Evolutionary conservation across 2,888 invertebrate genomes (phyloP).

Genomic region (Lathronympha strigana): DNA sequence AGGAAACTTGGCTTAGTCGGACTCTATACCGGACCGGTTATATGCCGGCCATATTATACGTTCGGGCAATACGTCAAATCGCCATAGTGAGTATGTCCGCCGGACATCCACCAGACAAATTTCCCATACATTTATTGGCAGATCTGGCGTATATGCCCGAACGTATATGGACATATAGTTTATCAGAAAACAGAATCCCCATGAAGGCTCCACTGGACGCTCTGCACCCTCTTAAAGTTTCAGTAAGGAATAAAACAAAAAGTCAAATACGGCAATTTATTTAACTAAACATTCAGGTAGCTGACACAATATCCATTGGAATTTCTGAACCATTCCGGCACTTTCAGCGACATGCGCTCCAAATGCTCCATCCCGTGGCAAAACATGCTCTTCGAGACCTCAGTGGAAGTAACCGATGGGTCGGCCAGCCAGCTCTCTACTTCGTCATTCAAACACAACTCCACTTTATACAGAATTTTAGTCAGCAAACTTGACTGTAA

Average conservation of each 20-base stretch:
- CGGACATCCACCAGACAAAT: too few species aligned
- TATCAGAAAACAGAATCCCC: too few species aligned
- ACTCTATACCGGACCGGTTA: too few species aligned
- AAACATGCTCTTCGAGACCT: conserved; percentile 85
- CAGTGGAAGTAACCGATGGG: conserved; percentile 75
- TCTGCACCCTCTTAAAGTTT: too few species aligned
- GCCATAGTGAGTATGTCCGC: too few species aligned
- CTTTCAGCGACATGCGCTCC: conserved; percentile 79
- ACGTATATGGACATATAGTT: too few species aligned
- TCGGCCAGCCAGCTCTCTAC: conserved; percentile 83
- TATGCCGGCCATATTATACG: too few species aligned
- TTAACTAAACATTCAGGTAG: conserved; percentile 77
- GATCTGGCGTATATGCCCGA: too few species aligned
- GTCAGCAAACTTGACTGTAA: conserved; percentile 78
- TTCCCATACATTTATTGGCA: too few species aligned
- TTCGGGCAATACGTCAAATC: too few species aligned
- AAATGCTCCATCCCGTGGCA: conserved; percentile 80
- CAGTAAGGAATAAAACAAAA: conserved; percentile 45
- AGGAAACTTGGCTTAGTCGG: too few species aligned
- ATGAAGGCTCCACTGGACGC: too few species aligned
- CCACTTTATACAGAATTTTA: conserved; percentile 84
- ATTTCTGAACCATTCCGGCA: conserved; percentile 81
- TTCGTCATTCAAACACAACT: conserved; percentile 68
- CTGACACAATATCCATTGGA: conserved; percentile 85
- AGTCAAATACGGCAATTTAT: conserved; percentile 51